Evolutionary conservation across 2,888 invertebrate species (phyloP).

Genomic region (Lasioglossum lativentre): DNA sequence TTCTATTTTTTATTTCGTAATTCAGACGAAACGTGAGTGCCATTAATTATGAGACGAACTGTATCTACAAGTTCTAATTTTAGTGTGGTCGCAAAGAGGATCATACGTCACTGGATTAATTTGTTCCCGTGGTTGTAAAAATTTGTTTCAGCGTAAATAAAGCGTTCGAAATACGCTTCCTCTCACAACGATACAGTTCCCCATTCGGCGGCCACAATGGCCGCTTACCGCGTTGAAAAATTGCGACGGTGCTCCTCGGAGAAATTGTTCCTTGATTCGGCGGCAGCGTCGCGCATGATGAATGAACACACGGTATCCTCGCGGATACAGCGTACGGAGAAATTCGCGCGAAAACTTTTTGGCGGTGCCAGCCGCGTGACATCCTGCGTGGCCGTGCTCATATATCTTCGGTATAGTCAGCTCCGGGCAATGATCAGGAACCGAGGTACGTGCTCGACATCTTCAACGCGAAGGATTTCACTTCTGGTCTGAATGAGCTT

Average conservation of each 20-base stretch:
- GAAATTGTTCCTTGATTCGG: neutral
- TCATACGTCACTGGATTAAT: neutral
- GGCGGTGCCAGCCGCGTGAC: constrained; percentile 33
- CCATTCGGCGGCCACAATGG: neutral
- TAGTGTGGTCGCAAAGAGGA: no score
- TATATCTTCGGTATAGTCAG: constrained; percentile 45
- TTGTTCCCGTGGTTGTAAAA: neutral
- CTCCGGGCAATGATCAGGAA: constrained; percentile 71
- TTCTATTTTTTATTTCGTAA: no score
- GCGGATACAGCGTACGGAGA: neutral
- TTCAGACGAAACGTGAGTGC: no score
- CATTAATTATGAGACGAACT: no score
- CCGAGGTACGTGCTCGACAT: constrained; percentile 70
- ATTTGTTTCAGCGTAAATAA: neutral
- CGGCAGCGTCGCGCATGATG: constrained; percentile 1
- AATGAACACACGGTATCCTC: neutral
- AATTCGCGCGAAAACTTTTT: constrained; percentile 38
- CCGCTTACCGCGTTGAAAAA: neutral
- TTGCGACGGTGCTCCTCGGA: neutral
- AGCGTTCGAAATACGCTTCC: neutral
- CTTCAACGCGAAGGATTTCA: constrained; percentile 67
- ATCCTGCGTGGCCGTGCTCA: constrained; percentile 39
- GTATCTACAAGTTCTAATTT: no score
- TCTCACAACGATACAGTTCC: neutral
- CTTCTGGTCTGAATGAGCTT: constrained; percentile 67